Conservation (phyloP, 1,140 invertebrate genomes). For the Hyphantria cunea region DNA sequence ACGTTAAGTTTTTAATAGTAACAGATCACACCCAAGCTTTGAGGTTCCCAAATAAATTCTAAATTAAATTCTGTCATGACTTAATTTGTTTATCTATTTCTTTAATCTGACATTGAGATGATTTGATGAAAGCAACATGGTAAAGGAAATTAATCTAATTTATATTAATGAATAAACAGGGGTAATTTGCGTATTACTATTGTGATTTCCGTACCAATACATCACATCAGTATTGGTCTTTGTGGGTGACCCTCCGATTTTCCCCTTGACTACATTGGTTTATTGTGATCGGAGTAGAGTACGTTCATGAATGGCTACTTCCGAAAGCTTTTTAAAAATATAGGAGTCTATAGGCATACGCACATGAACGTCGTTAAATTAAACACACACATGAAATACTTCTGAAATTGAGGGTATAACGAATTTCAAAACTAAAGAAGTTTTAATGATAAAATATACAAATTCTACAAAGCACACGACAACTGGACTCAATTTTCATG, state of each 20-base stretch:
- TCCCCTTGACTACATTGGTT: slow-evolving; percentile 21
- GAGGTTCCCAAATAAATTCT: too few species aligned
- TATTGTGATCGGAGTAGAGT: slow-evolving; percentile 20
- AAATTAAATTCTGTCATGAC: too few species aligned
- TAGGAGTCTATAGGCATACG: background rate
- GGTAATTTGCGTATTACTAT: slow-evolving; percentile 26
- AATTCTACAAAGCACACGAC: too few species aligned
- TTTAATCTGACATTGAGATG: background rate
- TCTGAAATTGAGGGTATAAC: too few species aligned
- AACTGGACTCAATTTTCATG: too few species aligned
- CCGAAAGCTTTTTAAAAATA: slow-evolving; percentile 19
- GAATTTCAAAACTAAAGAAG: too few species aligned
- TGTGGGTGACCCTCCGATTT: slow-evolving; percentile 26
- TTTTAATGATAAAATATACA: too few species aligned
- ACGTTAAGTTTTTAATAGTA: too few species aligned
- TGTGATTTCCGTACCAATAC: slow-evolving; percentile 31
- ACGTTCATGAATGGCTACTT: slow-evolving; percentile 24
- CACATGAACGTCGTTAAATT: background rate
- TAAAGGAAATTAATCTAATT: slow-evolving; percentile 11
- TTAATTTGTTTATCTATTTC: background rate
- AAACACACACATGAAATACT: too few species aligned
- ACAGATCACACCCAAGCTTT: too few species aligned
- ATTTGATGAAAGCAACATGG: too few species aligned
- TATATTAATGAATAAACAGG: slow-evolving; percentile 16
- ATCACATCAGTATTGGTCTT: slow-evolving; percentile 29